These are phyloP conservation scores for Phymanthus crucifer DNA, from an alignment of 92 coral and sea anemone species.

Conservation along the genomic window DNA sequence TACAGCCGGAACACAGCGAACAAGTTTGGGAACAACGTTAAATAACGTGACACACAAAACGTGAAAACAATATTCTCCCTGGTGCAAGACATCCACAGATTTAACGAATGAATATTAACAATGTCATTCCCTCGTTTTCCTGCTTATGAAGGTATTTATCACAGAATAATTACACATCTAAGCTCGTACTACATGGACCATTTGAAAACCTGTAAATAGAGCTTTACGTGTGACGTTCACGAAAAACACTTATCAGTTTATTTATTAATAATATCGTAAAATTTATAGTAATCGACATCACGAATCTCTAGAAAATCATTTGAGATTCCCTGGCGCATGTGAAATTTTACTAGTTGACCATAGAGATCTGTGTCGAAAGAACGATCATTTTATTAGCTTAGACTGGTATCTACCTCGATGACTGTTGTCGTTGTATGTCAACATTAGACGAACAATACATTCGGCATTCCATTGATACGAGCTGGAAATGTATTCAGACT, in stretches of 20 bases:
- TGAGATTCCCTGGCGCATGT: neutral
- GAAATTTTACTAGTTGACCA: neutral
- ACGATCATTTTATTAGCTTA: neutral
- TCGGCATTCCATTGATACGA: conserved; percentile 33
- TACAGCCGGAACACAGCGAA: conserved; percentile 39
- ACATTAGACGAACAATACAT: conserved; percentile 24
- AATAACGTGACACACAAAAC: conserved; percentile 26
- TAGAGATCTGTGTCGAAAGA: neutral
- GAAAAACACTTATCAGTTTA: neutral
- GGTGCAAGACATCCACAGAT: neutral
- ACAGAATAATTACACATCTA: neutral
- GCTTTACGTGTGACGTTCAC: conserved; percentile 5
- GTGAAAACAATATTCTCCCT: neutral
- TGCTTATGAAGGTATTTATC: conserved; percentile 72
- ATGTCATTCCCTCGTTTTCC: conserved; percentile 81
- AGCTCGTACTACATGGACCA: neutral
- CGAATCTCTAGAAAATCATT: neutral
- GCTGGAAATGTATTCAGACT: neutral
- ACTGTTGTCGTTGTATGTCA: conserved; percentile 18
- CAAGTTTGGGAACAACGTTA: conserved; percentile 11
- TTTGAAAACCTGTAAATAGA: neutral
- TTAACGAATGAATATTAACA: conserved; percentile 39
- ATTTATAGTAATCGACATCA: neutral
- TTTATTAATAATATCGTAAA: neutral
- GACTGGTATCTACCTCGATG: neutral